Conservation (phyloP, 23 tunicate genomes). For the Phallusia fumigata region DNA sequence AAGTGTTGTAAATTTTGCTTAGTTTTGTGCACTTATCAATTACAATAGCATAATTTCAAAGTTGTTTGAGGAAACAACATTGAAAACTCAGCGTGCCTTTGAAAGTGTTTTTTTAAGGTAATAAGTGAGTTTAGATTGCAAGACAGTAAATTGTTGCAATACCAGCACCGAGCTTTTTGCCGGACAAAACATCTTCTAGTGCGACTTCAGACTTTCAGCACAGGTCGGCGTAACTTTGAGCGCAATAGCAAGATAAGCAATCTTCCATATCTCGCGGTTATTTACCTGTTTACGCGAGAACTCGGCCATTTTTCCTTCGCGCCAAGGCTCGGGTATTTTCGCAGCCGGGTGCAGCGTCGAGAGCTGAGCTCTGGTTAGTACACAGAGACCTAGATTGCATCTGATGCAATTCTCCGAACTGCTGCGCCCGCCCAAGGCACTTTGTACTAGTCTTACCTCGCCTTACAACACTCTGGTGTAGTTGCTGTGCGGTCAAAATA, state of each 20-base stretch:
- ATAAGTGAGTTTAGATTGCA: too few species aligned
- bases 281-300: background rate
- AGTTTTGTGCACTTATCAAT: too few species aligned
- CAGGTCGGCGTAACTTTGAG: background rate
- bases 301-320: background rate
- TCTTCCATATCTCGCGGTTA: background rate
- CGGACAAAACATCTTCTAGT: too few species aligned
- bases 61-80: too few species aligned
- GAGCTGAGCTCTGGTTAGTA: background rate
- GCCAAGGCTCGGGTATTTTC: background rate
- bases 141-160: too few species aligned
- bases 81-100: too few species aligned
- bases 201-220: too few species aligned
- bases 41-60: too few species aligned
- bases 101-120: too few species aligned
- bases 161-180: too few species aligned
- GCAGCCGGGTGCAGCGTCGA: background rate
- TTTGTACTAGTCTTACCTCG: background rate
- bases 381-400: constrained; percentile 7
- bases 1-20: too few species aligned
- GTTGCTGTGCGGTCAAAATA: background rate
- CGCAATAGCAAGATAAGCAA: background rate
- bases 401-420: background rate
- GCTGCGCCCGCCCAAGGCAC: background rate
- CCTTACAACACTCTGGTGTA: background rate